Evolutionary conservation across 1,140 invertebrate species (phyloP), one percentile per base, ranked within the genome.

Genomic region (Pogonomyrmex barbatus): DNA sequence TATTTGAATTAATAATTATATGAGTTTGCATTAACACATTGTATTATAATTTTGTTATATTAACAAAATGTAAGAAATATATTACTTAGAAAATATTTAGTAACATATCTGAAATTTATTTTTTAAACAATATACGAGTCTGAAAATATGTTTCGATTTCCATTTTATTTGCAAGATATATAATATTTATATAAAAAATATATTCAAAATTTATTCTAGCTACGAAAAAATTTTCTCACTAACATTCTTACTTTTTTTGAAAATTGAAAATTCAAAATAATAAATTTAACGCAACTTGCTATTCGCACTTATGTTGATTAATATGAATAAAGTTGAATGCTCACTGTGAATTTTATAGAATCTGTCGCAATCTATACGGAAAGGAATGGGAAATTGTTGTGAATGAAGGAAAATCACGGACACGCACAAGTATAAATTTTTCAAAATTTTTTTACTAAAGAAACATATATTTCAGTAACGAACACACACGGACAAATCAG

Each of bases 401-500:
- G 63, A 42, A 12, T 14, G 47, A 9, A 56, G 45, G 10, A 12
- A 17, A 24, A 33, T 24, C 54, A n/a, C 14, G n/a, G 76, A 70
- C 24, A 73, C 10, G 8, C 9, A n/a, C 0, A 9, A 39, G 14
- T 30, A 36, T 77, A 85, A 75, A 84, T 91, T 91, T 91, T 91
- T 70, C 65, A 87, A 82, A 79, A 81, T 93, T 92, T 93, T 94
- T 93, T 94, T 94, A 93, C 92, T 94, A 94, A 94, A 94, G 93
- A 94, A 94, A 94, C 93, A 94, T 93, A 91, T 92, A 91, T 92
- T 92, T 93, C 90, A 92, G 81, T 93, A 94, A 94, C 93, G 92
- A 94, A 94, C 93, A 94, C 93, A 93, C 93, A 94, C 91, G 93
- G 92, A 94, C 90, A 94, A 94, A 93, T 93, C 92, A 94, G 89